A percentile compares a stretch with the other conserved stretches of the same genome.
These are phyloP conservation scores for Eupithecia subfuscata DNA, from an alignment of 2,888 invertebrate genomes.

Conservation along the genomic window DNA sequence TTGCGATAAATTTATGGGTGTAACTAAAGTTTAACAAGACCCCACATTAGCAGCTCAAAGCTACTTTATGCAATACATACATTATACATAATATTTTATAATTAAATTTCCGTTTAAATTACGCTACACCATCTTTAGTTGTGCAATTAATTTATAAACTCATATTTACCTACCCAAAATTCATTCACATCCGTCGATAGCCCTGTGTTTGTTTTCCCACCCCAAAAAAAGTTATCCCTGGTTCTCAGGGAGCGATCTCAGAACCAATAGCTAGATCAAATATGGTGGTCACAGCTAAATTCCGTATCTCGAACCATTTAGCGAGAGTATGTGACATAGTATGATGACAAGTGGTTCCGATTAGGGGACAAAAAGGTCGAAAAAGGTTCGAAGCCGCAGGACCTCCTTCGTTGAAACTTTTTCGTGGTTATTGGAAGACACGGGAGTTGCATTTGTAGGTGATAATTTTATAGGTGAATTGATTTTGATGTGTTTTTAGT, in stretches of 20 bases:
- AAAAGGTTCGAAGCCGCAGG: constrained; percentile 35
- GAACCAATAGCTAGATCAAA: constrained; percentile 70
- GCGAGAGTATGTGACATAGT: constrained; percentile 58
- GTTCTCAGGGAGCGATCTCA: constrained; percentile 66
- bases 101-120: not conserved
- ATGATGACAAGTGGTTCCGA: constrained; percentile 56
- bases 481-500: constrained; percentile 5
- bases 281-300: constrained; percentile 76
- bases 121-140: not conserved
- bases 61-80: not conserved
- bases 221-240: constrained; percentile 57
- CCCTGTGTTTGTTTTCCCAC: constrained; percentile 76
- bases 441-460: constrained; percentile 22
- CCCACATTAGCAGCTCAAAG: not conserved
- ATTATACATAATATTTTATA: not conserved
- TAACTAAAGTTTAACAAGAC: not conserved
- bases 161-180: constrained; percentile 14
- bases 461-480: constrained; percentile 12
- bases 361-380: constrained; percentile 45
- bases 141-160: not conserved
- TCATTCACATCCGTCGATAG: constrained; percentile 60
- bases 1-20: constrained; percentile 6
- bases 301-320: constrained; percentile 78
- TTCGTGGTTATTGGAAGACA: constrained; percentile 16
- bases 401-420: constrained; percentile 51